Conservation (phyloP, 2,797 vertebrate species). For the Siniperca undulata region DNA sequence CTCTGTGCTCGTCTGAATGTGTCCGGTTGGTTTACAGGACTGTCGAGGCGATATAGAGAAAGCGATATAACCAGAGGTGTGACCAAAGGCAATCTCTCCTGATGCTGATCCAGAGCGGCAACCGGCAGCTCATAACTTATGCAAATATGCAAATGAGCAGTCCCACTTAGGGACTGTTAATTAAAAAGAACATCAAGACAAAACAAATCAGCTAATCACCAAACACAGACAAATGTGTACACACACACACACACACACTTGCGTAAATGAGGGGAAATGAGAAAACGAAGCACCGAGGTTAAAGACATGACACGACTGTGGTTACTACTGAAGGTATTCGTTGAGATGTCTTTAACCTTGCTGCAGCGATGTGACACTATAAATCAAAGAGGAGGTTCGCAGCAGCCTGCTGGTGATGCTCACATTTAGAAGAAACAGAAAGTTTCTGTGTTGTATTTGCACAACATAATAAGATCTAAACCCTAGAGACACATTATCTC, state of each 20-base stretch:
- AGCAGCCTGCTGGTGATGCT: background rate
- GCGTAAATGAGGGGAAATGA: background rate
- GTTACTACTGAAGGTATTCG: too few species aligned
- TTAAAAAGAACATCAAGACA: conserved; percentile 68
- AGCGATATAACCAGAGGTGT: conserved; percentile 12
- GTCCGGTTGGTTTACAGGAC: conserved; percentile 30
- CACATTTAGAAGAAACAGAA: conserved; percentile 17
- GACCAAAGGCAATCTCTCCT: conserved; percentile 44
- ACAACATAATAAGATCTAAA: conserved; percentile 22
- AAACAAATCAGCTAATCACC: conserved; percentile 61
- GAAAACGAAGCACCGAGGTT: background rate
- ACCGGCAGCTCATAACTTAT: conserved; percentile 37
- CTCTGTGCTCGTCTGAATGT: conserved; percentile 46
- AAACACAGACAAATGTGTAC: conserved; percentile 32
- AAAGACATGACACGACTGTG: background rate
- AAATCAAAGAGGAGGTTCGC: conserved; percentile 6
- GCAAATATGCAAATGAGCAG: conserved; percentile 71
- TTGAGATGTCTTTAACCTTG: too few species aligned
- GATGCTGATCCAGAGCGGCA: conserved; percentile 43
- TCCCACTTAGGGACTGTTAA: conserved; percentile 69
- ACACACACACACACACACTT: conserved; percentile 1
- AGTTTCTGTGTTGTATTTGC: background rate
- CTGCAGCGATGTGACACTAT: background rate
- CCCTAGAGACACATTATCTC: conserved; percentile 18
- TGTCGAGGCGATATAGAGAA: background rate